Evolutionary conservation across 2,113 vertebrate genomes (phyloP).

Genomic region (Athene cunicularia): DNA sequence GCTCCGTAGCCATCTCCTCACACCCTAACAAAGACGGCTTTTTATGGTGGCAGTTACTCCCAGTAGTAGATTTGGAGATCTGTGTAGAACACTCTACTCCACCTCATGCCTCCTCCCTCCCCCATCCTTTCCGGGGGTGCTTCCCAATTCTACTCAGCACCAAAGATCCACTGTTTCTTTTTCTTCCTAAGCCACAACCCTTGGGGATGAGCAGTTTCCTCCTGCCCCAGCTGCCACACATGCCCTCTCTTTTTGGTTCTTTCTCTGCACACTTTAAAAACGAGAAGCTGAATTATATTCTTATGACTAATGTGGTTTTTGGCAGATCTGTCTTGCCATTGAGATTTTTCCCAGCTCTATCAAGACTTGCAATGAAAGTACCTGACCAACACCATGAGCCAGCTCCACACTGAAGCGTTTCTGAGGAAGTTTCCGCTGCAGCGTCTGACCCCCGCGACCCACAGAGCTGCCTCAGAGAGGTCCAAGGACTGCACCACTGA

Average conservation of each 20-base stretch:
- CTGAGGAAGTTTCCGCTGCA: not conserved
- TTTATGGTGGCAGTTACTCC: not conserved
- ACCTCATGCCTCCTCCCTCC: not conserved
- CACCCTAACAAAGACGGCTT: accelerated
- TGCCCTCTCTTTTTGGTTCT: not conserved
- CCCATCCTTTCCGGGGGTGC: not conserved
- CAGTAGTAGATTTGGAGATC: not conserved
- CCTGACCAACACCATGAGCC: not conserved
- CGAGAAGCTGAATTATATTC: not conserved
- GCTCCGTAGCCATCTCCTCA: not conserved
- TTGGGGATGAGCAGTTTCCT: not conserved
- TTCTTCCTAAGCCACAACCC: not conserved
- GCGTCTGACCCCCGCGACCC: not conserved
- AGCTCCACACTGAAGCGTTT: not conserved
- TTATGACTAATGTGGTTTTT: not conserved
- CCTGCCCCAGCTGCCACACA: not conserved
- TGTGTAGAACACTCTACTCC: not conserved
- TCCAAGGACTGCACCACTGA: not conserved
- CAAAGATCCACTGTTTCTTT: not conserved
- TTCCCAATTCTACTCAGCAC: not conserved
- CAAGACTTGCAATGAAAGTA: not conserved
- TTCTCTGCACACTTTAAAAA: not conserved
- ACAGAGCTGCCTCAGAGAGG: not conserved
- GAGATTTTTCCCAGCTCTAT: not conserved
- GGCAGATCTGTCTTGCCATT: not conserved